Evolutionary conservation across 2,113 vertebrate species (phyloP).

Genomic region (Lagopus muta): DNA sequence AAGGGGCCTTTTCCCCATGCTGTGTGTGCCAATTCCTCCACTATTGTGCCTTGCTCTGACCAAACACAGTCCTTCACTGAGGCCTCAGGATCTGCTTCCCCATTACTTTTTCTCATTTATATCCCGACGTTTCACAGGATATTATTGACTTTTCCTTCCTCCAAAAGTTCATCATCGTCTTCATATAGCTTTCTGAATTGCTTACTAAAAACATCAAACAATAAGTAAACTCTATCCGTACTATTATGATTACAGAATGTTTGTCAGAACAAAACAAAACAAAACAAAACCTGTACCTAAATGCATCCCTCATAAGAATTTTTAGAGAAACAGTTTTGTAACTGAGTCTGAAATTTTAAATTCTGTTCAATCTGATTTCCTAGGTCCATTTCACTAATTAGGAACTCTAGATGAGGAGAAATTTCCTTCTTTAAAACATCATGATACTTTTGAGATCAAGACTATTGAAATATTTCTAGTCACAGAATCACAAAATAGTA

Average conservation of each 20-base stretch:
- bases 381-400: neutral
- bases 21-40: neutral
- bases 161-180: neutral
- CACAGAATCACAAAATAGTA: too few relatives aligned
- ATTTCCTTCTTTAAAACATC: neutral
- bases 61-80: neutral
- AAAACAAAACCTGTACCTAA: neutral
- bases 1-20: neutral
- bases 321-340: neutral
- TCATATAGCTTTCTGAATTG: neutral
- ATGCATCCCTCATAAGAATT: neutral
- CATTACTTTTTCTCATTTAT: neutral
- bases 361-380: neutral
- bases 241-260: neutral
- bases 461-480: neutral
- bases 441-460: neutral
- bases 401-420: neutral
- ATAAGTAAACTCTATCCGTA: neutral
- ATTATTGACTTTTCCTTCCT: neutral
- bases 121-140: neutral
- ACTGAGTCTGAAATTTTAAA: neutral
- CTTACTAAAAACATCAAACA: neutral
- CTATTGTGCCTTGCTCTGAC: neutral
- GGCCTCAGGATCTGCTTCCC: neutral
- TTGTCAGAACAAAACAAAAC: neutral